These are phyloP conservation scores for Anas platyrhynchos DNA, from an alignment of 2,113 vertebrate species.

Conservation along the genomic window DNA sequence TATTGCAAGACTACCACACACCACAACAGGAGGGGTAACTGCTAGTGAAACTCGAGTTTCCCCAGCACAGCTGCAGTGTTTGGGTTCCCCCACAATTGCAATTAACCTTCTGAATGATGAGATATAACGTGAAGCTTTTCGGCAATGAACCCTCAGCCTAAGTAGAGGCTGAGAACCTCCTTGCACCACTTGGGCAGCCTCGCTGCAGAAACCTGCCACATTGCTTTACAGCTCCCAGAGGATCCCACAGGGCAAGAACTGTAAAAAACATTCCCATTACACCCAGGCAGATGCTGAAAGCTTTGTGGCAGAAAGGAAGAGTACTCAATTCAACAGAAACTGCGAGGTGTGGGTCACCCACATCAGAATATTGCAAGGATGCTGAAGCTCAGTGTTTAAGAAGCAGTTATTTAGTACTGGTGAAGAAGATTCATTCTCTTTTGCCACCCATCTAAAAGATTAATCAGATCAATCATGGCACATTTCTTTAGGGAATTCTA, in stretches of 20 bases:
- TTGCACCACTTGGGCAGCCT: neutral
- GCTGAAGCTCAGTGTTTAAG: neutral
- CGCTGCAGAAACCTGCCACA: rapidly evolving
- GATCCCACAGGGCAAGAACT: neutral
- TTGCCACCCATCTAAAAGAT: conserved; percentile 46
- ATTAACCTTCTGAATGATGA: neutral
- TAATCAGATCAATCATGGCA: conserved; percentile 51
- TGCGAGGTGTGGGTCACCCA: neutral
- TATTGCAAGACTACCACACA: neutral
- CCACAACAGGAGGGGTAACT: neutral
- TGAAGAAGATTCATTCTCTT: conserved; percentile 24
- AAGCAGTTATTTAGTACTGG: neutral
- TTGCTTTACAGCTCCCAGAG: neutral
- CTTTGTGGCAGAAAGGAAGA: neutral
- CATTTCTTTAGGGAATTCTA: conserved; percentile 65
- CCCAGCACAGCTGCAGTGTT: neutral
- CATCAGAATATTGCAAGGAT: conserved; percentile 8
- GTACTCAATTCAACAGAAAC: neutral
- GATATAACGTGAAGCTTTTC: neutral
- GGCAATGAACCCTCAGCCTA: neutral
- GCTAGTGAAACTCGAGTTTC: neutral
- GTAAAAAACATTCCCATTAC: neutral
- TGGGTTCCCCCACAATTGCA: neutral
- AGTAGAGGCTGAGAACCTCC: neutral
- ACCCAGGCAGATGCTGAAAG: neutral